Percentiles rank a stretch among this genome's conserved stretches.
phyloP scores from a whole-genome alignment of 1,140 invertebrate genomes.

The Heliothis subflexa region DNA sequence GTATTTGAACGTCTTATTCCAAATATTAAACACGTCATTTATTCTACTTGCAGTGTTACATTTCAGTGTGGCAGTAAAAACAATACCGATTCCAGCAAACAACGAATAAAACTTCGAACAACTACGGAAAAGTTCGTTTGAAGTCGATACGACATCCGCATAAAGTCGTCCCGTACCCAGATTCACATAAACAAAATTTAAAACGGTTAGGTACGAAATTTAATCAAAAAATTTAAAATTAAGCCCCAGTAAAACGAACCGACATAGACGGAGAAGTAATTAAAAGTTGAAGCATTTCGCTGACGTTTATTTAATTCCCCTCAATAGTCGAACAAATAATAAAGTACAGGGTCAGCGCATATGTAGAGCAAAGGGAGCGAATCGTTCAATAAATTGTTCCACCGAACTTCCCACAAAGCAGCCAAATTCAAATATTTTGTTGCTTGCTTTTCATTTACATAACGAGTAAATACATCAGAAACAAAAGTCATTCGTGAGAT shows the following conservation, averaged over 20 bases:
- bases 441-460: slow-evolving; percentile 57
- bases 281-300: slow-evolving; percentile 51
- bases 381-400: slow-evolving; percentile 54
- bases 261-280: slow-evolving; percentile 47
- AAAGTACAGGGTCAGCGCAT: slow-evolving; percentile 55
- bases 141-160: slow-evolving; percentile 23
- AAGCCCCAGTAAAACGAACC: slow-evolving; percentile 17
- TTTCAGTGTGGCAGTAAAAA: too few relatives aligned
- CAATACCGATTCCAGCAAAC: too few relatives aligned
- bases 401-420: slow-evolving; percentile 52
- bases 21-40: too few relatives aligned
- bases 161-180: slow-evolving; percentile 21
- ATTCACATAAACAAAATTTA: slow-evolving; percentile 33
- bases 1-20: too few relatives aligned
- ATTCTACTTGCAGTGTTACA: too few relatives aligned
- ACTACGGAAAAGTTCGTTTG: slow-evolving; percentile 10
- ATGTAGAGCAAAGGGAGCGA: slow-evolving; percentile 46
- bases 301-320: slow-evolving; percentile 58
- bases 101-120: neutral
- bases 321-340: slow-evolving; percentile 56
- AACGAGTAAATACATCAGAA: slow-evolving; percentile 58
- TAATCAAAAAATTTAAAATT: slow-evolving; percentile 47
- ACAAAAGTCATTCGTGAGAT: slow-evolving; percentile 68
- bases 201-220: slow-evolving; percentile 28
- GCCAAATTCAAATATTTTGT: slow-evolving; percentile 52